phyloP scores from a whole-genome alignment of 2,888 invertebrate genomes.

The Clusia tigrina region DNA sequence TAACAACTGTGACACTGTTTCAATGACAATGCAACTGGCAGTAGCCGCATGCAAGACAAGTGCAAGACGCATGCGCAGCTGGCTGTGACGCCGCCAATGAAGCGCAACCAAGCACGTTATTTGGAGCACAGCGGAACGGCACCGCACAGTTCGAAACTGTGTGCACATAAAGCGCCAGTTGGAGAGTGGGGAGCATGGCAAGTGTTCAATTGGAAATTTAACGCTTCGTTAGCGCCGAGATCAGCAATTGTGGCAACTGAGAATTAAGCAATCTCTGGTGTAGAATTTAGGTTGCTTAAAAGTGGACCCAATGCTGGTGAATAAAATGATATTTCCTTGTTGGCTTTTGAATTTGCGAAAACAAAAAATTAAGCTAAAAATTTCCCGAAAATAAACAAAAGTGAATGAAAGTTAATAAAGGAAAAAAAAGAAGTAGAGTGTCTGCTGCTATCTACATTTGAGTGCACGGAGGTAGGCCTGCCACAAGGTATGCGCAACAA shows the following conservation, averaged over 20 bases:
- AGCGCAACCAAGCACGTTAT: neutral
- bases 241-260: neutral
- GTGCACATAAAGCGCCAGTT: neutral
- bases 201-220: neutral
- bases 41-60: neutral
- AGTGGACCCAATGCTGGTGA: neutral
- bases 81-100: no score
- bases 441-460: no score
- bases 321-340: neutral
- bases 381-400: neutral
- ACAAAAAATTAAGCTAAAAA: no score
- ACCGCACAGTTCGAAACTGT: neutral
- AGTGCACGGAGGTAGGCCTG: no score
- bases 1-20: neutral
- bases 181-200: neutral
- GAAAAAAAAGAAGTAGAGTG: no score
- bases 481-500: neutral
- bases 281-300: neutral
- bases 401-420: no score
- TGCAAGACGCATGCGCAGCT: conserved; percentile 1
- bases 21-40: neutral
- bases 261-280: neutral
- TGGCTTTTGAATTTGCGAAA: no score
- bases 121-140: neutral
- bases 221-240: conserved; percentile 1